phyloP scores from a whole-genome alignment of 2,113 vertebrate species.

The Vombatus ursinus region DNA sequence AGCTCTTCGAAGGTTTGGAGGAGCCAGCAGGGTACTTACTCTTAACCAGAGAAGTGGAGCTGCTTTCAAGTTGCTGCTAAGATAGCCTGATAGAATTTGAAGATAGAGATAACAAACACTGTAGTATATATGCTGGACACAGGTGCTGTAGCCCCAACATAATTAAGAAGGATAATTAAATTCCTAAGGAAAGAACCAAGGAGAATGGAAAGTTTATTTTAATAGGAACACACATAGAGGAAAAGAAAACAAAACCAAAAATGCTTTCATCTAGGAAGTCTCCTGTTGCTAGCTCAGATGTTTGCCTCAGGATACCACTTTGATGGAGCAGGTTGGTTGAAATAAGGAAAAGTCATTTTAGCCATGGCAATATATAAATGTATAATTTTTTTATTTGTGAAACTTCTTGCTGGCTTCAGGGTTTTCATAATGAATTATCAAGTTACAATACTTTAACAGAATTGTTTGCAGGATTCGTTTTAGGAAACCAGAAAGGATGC shows the following conservation, averaged over 20 bases:
- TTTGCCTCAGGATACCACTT: constrained; percentile 32
- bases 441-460: constrained; percentile 60
- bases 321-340: background rate
- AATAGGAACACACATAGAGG: background rate
- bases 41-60: background rate
- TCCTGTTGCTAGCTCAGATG: background rate
- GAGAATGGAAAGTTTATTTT: constrained; percentile 41
- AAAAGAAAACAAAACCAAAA: background rate
- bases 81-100: background rate
- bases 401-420: constrained; percentile 22
- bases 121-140: background rate
- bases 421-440: constrained; percentile 27
- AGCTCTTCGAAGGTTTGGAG: background rate
- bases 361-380: constrained; percentile 5
- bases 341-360: constrained; percentile 42
- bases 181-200: background rate
- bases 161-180: background rate
- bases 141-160: background rate
- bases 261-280: constrained; percentile 3
- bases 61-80: constrained; percentile 2
- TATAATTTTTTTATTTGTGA: constrained; percentile 16
- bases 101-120: background rate
- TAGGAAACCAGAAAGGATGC: constrained; percentile 26
- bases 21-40: background rate
- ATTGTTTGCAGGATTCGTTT: constrained; percentile 50